Conservation (phyloP, 2,113 vertebrate genomes). For the Periophthalmodon schlosseri region DNA sequence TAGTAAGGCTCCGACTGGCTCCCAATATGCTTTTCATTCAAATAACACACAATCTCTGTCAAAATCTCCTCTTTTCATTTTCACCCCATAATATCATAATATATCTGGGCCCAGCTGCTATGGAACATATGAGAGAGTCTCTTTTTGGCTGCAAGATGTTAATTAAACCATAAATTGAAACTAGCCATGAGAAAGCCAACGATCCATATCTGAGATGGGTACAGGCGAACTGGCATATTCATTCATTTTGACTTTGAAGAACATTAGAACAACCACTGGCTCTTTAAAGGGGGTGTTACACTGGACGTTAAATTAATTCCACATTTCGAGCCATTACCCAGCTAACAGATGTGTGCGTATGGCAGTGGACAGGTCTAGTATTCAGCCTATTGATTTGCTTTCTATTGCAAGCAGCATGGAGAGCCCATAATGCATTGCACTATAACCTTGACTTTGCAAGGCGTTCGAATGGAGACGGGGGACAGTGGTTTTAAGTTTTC, state of each 20-base stretch:
- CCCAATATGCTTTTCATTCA: not conserved
- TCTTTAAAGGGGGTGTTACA: slow-evolving; percentile 24
- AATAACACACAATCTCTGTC: not conserved
- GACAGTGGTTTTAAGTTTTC: not conserved
- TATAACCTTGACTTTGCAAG: slow-evolving; percentile 41
- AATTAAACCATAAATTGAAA: slow-evolving; percentile 68
- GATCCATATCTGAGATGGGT: slow-evolving; percentile 38
- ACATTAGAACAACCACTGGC: slow-evolving; percentile 51
- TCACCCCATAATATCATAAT: slow-evolving; percentile 16
- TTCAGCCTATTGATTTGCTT: slow-evolving; percentile 28
- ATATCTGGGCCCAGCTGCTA: slow-evolving; percentile 23
- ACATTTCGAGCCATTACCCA: slow-evolving; percentile 55
- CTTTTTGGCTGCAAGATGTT: slow-evolving; percentile 47
- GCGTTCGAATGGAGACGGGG: not conserved
- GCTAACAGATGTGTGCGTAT: slow-evolving; percentile 46
- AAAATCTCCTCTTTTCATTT: slow-evolving; percentile 29
- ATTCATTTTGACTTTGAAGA: slow-evolving; percentile 54
- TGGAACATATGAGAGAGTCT: slow-evolving; percentile 17
- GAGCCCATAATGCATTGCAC: not conserved
- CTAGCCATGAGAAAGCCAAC: slow-evolving; percentile 33
- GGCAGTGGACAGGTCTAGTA: slow-evolving; percentile 16
- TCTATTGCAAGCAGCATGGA: slow-evolving; percentile 22
- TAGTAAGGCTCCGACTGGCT: slow-evolving; percentile 30
- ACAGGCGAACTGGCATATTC: slow-evolving; percentile 34
- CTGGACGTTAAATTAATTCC: slow-evolving; percentile 58